phyloP scores from a whole-genome alignment of 2,888 invertebrate species.

The Escarpia spicata region DNA sequence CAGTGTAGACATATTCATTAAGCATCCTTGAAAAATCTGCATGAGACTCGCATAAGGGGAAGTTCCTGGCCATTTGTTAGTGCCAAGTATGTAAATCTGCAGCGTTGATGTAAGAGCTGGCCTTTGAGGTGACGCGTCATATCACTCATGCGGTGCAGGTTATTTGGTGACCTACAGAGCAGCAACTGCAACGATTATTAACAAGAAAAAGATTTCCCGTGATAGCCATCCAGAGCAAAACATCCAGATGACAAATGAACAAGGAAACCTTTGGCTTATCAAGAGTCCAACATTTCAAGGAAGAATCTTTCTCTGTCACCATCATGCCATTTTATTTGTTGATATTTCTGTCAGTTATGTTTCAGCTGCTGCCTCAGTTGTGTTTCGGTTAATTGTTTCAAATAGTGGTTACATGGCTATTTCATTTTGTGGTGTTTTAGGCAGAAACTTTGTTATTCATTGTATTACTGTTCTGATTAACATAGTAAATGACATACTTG shows the following conservation, averaged over 20 bases:
- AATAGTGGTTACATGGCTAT: not conserved
- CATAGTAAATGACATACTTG: too few species aligned
- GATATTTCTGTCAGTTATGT: not conserved
- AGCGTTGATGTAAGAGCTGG: not conserved
- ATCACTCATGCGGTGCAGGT: not conserved
- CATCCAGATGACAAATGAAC: too few species aligned
- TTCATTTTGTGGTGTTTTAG: not conserved
- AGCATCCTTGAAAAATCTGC: too few species aligned
- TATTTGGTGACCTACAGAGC: constrained; percentile 7
- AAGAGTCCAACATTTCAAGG: not conserved
- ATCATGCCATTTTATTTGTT: not conserved
- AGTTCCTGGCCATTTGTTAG: too few species aligned
- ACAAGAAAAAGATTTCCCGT: too few species aligned
- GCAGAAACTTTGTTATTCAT: not conserved
- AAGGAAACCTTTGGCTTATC: too few species aligned
- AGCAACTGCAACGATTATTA: not conserved
- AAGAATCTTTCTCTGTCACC: not conserved
- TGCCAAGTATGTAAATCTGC: too few species aligned
- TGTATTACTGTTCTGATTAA: not conserved
- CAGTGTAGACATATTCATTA: too few species aligned
- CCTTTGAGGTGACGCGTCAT: not conserved
- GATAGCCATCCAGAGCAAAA: too few species aligned
- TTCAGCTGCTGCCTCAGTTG: not conserved
- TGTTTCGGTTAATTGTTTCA: not conserved
- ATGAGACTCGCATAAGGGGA: too few species aligned